Base-by-base conservation (phyloP, 2,888 invertebrate genomes). In the Myopa tessellatipennis region DNA sequence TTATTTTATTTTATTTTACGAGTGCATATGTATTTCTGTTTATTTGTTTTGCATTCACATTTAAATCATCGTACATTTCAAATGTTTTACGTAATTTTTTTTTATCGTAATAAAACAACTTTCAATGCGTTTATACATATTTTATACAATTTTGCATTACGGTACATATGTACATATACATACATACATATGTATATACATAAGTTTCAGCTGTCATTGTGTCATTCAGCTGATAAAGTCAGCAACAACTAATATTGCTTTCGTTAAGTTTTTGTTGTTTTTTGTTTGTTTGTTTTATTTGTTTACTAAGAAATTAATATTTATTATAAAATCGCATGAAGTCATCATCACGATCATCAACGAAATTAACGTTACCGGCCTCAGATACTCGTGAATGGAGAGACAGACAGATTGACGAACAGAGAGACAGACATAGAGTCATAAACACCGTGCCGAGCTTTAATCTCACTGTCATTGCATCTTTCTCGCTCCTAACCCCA, bases 311-410 rank as follows among this genome's bases (percentile, higher is more conserved):
- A 74, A 65, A 36, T 65, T 50, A 36, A 10, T 38, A 40, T 38
- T 26, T 58, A 72, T 40, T 67, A 58, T 74, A 68, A 74, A 68
- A 60, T 61, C 45, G 58, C 60, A 75, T 75, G 75, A 75, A 75
- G 75, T 75, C 75, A 75, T 75, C 75, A 52, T 36, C 36, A 74
- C 18, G 63, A 74, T 52, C 50, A 74, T 26, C 65, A 71, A 55
- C 58, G 3, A 34, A 65, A 65, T 65, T 40, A 38, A 60, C 18
- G 45, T 45, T 55, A 74, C 34, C 52, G 71, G 16, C 34, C 8
- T 38, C n/a, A 18, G 12, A 5, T n/a, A 68, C n/a, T 67, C 0
- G 16, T 45, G 7, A 10, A 60, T n/a, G 38, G 26, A 72, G 26
- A 72, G n/a, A 69, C 58, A n/a, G 71, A 58, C 55, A 52, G 34